These are phyloP conservation scores for Helicoverpa armigera DNA, from an alignment of 1,140 invertebrate genomes.

Conservation along the genomic window DNA sequence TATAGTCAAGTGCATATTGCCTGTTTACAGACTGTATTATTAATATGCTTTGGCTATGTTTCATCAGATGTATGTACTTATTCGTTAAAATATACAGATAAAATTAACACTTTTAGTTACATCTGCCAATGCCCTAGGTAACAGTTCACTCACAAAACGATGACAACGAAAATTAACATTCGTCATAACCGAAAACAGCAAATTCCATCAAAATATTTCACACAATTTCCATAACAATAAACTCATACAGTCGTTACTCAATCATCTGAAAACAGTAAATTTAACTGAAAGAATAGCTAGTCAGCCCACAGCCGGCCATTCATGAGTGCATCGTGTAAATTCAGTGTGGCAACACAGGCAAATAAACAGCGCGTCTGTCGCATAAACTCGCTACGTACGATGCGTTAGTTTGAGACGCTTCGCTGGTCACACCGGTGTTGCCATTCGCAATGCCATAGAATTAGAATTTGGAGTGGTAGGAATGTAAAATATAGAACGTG, in stretches of 20 bases:
- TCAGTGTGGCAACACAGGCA: conserved; percentile 24
- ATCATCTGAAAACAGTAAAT: conserved; percentile 28
- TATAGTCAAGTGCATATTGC: no score
- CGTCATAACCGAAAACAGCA: background rate
- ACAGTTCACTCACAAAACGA: no score
- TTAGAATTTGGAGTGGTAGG: conserved; percentile 32
- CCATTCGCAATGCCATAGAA: conserved; percentile 38
- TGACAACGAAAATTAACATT: no score
- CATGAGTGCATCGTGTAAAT: conserved; percentile 33
- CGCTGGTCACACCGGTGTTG: conserved; percentile 39
- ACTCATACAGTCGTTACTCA: conserved; percentile 13
- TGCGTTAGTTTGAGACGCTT: conserved; percentile 50
- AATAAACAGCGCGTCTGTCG: conserved; percentile 52
- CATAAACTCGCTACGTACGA: conserved; percentile 52
- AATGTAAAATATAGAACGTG: conserved; percentile 13
- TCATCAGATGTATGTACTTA: no score
- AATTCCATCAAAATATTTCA: background rate
- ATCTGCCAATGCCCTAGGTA: no score
- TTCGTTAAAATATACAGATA: no score
- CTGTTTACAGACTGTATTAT: no score
- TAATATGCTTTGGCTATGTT: no score
- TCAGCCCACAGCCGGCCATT: conserved; percentile 4
- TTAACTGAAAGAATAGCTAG: conserved; percentile 27
- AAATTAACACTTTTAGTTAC: no score
- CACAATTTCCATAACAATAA: conserved; percentile 27